These are phyloP conservation scores for Ictalurus furcatus DNA, from an alignment of 2,113 vertebrate species.

Conservation along the genomic window DNA sequence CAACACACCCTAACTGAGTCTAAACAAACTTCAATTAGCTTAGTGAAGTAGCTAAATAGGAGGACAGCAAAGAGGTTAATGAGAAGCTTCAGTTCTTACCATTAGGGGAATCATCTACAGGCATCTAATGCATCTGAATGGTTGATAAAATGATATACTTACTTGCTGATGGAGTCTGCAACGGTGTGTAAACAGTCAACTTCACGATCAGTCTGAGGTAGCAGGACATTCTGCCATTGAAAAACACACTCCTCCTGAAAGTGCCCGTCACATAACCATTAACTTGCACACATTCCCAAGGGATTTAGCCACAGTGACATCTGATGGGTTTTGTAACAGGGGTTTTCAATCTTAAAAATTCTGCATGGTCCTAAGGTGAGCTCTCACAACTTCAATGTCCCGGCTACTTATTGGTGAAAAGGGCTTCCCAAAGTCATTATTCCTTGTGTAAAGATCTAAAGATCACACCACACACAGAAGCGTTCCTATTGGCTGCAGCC, in stretches of 20 bases:
- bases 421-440: neutral
- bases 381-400: neutral
- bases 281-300: neutral
- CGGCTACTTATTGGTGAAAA: neutral
- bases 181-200: neutral
- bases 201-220: neutral
- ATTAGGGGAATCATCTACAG: neutral
- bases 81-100: neutral
- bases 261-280: neutral
- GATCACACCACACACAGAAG: too few relatives aligned
- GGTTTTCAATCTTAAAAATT: too few relatives aligned
- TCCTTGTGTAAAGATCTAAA: neutral
- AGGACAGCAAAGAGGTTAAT: neutral
- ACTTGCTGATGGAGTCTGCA: neutral
- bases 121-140: neutral
- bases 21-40: neutral
- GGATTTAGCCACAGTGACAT: neutral
- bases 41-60: neutral
- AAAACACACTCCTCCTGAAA: neutral
- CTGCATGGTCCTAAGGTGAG: neutral
- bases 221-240: neutral
- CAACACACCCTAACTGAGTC: too few relatives aligned
- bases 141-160: neutral
- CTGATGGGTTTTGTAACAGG: neutral
- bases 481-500: too few relatives aligned